Conservation (phyloP, 2,888 invertebrate species). For the Agriopis leucophaearia region DNA sequence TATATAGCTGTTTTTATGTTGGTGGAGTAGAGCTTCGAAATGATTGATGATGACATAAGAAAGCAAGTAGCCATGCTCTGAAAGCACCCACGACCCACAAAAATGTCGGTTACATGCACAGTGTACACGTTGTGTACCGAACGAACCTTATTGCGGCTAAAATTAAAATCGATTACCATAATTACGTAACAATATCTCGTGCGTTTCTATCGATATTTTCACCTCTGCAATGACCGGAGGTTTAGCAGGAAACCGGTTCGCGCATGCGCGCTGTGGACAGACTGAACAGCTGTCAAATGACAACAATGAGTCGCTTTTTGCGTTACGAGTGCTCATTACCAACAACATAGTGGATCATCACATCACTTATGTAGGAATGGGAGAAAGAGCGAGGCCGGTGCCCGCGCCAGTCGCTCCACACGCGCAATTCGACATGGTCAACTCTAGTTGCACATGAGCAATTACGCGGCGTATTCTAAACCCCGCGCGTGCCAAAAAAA, state of each 20-base stretch:
- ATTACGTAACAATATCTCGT: conserved; percentile 51
- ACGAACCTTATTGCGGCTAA: conserved; percentile 46
- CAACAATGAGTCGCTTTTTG: conserved; percentile 55
- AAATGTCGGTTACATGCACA: conserved; percentile 29
- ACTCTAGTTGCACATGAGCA: conserved; percentile 66
- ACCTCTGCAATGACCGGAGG: conserved; percentile 46
- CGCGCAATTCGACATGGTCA: conserved; percentile 85
- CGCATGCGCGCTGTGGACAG: conserved; percentile 53
- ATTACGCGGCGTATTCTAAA: conserved; percentile 58
- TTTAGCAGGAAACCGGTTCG: conserved; percentile 48
- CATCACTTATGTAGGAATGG: conserved; percentile 79
- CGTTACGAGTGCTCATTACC: conserved; percentile 68
- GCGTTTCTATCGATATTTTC: conserved; percentile 58
- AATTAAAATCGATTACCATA: conserved; percentile 50
- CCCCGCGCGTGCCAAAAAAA: conserved; percentile 51
- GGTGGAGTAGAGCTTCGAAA: conserved; percentile 2
- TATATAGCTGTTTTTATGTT: conserved; percentile 5
- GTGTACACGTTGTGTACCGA: conserved; percentile 21
- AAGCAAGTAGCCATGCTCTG: conserved; percentile 11
- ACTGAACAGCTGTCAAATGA: conserved; percentile 65
- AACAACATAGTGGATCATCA: conserved; percentile 71
- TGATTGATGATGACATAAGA: conserved; percentile 21
- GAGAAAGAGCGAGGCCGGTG: conserved; percentile 81
- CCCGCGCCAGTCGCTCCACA: conserved; percentile 78
- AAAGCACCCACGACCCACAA: conserved; percentile 9